Conservation (phyloP, 1,140 invertebrate species). For the Pseudomyrmex sp. region DNA sequence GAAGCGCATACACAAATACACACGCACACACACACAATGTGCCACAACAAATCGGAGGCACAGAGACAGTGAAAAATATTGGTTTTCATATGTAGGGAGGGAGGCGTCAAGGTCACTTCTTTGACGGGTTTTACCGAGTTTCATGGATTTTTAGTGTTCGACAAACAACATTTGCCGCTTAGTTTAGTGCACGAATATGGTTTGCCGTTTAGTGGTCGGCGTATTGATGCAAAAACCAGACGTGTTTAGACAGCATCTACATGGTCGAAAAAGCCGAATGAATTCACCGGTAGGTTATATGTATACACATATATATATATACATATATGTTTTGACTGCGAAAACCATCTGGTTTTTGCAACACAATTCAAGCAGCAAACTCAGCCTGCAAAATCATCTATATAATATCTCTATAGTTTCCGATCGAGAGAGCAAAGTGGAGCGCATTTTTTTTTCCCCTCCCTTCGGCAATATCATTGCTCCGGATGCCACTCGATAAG, state of each 20-base stretch:
- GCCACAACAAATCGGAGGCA: constrained; percentile 17
- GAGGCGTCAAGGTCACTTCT: constrained; percentile 28
- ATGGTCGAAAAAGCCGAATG: constrained; percentile 54
- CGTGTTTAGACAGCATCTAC: constrained; percentile 52
- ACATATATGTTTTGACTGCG: constrained; percentile 33
- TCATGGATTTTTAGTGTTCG: constrained; percentile 24
- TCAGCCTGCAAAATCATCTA: constrained; percentile 25
- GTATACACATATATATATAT: neutral
- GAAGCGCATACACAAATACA: neutral
- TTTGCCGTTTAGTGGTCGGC: constrained; percentile 40
- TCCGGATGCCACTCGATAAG: too few species aligned
- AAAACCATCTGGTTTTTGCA: constrained; percentile 51
- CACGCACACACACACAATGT: neutral
- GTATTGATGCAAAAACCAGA: constrained; percentile 48
- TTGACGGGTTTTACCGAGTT: constrained; percentile 17
- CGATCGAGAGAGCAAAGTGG: neutral
- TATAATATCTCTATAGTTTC: constrained; percentile 19
- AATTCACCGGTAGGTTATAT: constrained; percentile 41
- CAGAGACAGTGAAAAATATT: neutral
- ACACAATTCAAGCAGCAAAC: constrained; percentile 39
- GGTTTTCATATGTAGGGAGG: constrained; percentile 1
- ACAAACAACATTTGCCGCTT: constrained; percentile 51
- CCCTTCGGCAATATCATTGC: neutral
- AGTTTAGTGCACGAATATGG: constrained; percentile 46
- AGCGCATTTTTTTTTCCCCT: neutral